Evolutionary conservation across 2,113 vertebrate genomes (phyloP).

Genomic region (Nipponia nippon): DNA sequence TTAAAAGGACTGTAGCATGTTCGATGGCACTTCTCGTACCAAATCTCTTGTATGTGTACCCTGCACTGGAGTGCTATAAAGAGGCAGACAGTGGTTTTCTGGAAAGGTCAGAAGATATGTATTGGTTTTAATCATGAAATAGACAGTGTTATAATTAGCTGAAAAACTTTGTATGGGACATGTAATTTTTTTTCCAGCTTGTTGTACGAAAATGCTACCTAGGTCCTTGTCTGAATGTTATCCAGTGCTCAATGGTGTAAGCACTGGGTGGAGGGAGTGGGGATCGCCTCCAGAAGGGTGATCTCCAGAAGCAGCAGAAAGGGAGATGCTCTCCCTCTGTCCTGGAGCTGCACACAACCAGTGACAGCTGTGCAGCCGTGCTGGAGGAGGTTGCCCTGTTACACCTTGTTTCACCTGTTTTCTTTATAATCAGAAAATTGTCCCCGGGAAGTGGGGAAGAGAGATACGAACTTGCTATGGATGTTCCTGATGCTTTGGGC

Average conservation of each 20-base stretch:
- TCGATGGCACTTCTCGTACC: not conserved
- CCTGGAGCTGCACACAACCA: not conserved
- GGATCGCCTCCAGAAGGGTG: not conserved
- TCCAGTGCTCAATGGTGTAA: not conserved
- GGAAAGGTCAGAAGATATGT: not conserved
- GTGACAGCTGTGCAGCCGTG: not conserved
- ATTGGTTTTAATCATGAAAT: not conserved
- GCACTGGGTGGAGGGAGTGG: not conserved
- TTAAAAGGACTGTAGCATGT: not conserved
- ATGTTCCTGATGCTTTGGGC: not conserved
- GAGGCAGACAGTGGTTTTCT: not conserved
- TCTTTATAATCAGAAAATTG: not conserved
- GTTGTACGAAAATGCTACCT: not conserved
- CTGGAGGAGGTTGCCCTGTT: not conserved
- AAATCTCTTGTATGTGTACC: not conserved
- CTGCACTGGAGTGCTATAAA: not conserved
- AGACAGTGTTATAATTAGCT: not conserved
- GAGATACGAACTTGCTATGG: not conserved
- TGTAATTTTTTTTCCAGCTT: not conserved
- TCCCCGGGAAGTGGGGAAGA: not conserved
- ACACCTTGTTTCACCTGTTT: not conserved
- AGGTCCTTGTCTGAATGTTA: not conserved
- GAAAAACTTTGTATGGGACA: not conserved
- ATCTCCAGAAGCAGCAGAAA: not conserved
- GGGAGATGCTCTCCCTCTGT: not conserved